These are phyloP conservation scores for Helicoverpa assulta DNA, from an alignment of 2,888 invertebrate species.

Conservation along the genomic window DNA sequence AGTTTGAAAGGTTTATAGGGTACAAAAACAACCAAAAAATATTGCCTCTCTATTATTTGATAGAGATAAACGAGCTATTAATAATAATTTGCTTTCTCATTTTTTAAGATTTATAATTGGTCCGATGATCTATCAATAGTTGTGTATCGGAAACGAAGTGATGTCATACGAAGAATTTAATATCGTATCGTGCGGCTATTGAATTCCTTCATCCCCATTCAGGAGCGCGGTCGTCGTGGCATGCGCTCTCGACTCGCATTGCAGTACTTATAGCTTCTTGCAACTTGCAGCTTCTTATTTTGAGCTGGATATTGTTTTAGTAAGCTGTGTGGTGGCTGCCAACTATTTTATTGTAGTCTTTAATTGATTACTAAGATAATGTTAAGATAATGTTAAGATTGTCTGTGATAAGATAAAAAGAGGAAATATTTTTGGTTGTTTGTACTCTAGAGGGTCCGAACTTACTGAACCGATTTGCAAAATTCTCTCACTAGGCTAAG, in stretches of 20 bases:
- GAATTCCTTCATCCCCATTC: constrained; percentile 10
- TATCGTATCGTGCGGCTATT: constrained; percentile 2
- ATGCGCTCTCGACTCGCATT: not conserved
- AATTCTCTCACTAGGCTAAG: too few relatives aligned
- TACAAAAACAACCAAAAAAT: too few relatives aligned
- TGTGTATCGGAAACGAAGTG: not conserved
- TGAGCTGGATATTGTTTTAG: not conserved
- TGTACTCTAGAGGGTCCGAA: too few relatives aligned
- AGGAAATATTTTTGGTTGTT: too few relatives aligned
- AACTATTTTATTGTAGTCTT: not conserved
- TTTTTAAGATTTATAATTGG: not conserved
- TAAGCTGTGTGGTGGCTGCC: not conserved
- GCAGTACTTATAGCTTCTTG: not conserved
- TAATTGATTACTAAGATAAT: not conserved
- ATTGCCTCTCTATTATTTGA: too few relatives aligned
- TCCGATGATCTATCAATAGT: not conserved
- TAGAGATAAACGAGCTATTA: too few relatives aligned
- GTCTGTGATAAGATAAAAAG: too few relatives aligned
- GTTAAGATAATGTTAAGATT: too few relatives aligned
- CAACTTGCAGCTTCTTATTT: not conserved
- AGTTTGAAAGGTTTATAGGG: too few relatives aligned
- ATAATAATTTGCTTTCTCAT: not conserved
- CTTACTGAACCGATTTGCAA: too few relatives aligned
- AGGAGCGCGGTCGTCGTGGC: not conserved
- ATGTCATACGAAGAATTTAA: constrained; percentile 20